Conservation (phyloP, 2,797 vertebrate genomes). For the Notolepis coatsorum region DNA sequence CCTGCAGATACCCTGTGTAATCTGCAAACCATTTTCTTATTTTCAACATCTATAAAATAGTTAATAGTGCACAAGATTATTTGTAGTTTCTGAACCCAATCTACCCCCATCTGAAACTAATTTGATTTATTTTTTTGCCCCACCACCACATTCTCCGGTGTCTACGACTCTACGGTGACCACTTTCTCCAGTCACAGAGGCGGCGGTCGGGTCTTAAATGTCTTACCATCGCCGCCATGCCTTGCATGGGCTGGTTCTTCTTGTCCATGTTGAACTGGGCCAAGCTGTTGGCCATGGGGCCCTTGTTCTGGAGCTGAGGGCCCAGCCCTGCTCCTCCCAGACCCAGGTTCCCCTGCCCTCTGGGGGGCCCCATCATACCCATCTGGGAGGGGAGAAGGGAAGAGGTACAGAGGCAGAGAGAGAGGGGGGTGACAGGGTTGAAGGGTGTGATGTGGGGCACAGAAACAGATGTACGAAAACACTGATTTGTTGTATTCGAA, state of each 20-base stretch:
- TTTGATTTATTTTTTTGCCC: too few species aligned
- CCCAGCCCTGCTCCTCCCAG: constrained; percentile 90
- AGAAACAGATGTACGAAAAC: too few species aligned
- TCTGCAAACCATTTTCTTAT: too few species aligned
- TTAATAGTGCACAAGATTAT: too few species aligned
- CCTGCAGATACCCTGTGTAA: too few species aligned
- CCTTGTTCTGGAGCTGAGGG: constrained; percentile 93
- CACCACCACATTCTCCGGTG: too few species aligned
- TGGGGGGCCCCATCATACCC: constrained; percentile 92
- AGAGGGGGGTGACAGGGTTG: not conserved
- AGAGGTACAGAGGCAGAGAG: not conserved
- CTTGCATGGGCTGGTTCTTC: constrained; percentile 90
- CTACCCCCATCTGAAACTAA: too few species aligned
- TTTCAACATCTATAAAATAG: too few species aligned
- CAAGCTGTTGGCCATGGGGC: constrained; percentile 90
- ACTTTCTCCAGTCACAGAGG: not conserved
- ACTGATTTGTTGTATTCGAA: not conserved
- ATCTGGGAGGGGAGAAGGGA: constrained; percentile 79
- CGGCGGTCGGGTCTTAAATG: not conserved
- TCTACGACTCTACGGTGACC: too few species aligned
- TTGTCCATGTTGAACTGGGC: constrained; percentile 94
- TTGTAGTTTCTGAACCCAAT: too few species aligned
- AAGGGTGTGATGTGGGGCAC: not conserved
- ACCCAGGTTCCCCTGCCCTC: constrained; percentile 89
- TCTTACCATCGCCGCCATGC: constrained; percentile 92